phyloP scores from a whole-genome alignment of 2,113 vertebrate genomes.

The Zapornia atra region DNA sequence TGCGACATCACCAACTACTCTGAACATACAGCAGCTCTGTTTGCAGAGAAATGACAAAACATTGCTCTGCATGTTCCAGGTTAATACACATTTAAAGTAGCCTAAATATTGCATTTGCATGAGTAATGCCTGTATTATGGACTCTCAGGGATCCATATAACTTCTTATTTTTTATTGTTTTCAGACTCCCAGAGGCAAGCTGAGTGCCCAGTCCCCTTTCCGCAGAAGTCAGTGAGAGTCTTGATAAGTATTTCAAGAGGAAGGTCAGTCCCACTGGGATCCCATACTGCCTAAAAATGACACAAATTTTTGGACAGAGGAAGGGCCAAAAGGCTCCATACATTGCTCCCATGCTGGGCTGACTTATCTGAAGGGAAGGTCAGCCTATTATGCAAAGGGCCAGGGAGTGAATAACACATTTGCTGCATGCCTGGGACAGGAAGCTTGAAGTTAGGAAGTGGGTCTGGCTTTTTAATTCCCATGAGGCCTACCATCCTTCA shows the following conservation, averaged over 20 bases:
- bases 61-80: background rate
- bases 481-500: background rate
- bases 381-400: conserved; percentile 4
- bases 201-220: background rate
- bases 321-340: background rate
- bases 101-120: conserved; percentile 25
- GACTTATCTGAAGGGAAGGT: conserved; percentile 17
- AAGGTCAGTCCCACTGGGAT: background rate
- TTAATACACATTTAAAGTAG: background rate
- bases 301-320: background rate
- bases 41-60: conserved; percentile 19
- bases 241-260: background rate
- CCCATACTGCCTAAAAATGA: conserved; percentile 22
- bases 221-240: background rate
- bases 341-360: conserved; percentile 4
- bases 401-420: background rate
- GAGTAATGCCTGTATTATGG: conserved; percentile 14
- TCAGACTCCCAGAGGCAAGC: background rate
- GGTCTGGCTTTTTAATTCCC: conserved; percentile 17
- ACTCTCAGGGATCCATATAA: background rate
- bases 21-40: background rate
- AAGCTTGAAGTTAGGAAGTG: background rate
- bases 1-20: background rate
- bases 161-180: background rate
- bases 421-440: background rate